Percentiles rank a stretch among this genome's conserved stretches.
These are phyloP conservation scores for Perca schrenkii DNA, from an alignment of 2,113 vertebrate species.

Conservation along the genomic window DNA sequence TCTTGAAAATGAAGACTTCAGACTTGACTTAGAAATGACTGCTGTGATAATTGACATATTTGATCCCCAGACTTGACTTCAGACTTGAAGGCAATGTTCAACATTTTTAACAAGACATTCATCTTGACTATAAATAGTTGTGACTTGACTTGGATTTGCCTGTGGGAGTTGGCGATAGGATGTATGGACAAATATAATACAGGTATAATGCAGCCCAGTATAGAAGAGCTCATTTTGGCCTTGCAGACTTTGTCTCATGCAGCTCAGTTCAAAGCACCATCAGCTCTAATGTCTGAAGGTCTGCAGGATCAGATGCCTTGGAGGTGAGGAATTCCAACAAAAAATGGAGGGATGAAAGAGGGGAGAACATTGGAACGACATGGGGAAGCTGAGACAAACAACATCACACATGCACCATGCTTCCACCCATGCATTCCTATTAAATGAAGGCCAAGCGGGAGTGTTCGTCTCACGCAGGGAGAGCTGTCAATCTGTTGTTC, in stretches of 20 bases:
- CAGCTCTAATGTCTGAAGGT: constrained; percentile 59
- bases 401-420: constrained; percentile 38
- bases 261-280: constrained; percentile 59
- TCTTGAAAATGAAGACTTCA: background rate
- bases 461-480: constrained; percentile 58
- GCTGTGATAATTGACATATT: background rate
- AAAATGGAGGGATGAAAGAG: constrained; percentile 64
- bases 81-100: background rate
- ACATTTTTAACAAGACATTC: background rate
- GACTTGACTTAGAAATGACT: background rate
- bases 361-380: constrained; percentile 48
- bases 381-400: constrained; percentile 34
- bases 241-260: constrained; percentile 41
- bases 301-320: constrained; percentile 63
- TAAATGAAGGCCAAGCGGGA: constrained; percentile 78
- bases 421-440: constrained; percentile 67
- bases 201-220: constrained; percentile 7
- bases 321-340: constrained; percentile 75
- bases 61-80: background rate
- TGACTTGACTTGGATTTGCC: background rate
- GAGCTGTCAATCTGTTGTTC: constrained; percentile 64
- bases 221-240: constrained; percentile 10
- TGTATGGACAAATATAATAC: background rate
- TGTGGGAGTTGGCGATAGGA: background rate
- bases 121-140: background rate